These are phyloP conservation scores for Eciton burchellii DNA, from an alignment of 1,140 invertebrate genomes.

Conservation along the genomic window DNA sequence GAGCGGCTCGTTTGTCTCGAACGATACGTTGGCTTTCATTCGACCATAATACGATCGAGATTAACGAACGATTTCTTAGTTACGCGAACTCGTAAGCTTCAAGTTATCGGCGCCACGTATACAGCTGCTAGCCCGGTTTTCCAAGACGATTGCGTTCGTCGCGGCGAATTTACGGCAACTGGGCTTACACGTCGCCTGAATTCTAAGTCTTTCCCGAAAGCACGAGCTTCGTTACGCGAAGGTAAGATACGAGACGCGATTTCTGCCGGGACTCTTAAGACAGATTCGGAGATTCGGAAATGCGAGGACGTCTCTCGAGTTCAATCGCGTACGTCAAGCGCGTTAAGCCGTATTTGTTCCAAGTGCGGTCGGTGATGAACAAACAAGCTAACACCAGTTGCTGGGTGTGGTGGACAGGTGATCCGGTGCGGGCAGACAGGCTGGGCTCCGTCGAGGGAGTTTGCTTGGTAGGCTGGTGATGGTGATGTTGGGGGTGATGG, in stretches of 20 bases:
- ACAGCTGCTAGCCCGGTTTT: background rate
- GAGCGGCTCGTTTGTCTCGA: slow-evolving; percentile 14
- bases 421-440: slow-evolving; percentile 68
- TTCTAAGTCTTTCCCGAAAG: slow-evolving; percentile 10
- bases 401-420: slow-evolving; percentile 76
- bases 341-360: slow-evolving; percentile 82
- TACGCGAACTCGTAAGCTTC: background rate
- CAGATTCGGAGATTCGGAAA: too few relatives aligned
- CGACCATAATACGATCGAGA: background rate
- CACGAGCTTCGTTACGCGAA: background rate
- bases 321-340: slow-evolving; percentile 4
- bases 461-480: slow-evolving; percentile 44
- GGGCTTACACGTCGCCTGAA: background rate
- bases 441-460: slow-evolving; percentile 56
- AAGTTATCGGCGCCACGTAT: background rate
- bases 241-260: too few relatives aligned
- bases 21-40: background rate
- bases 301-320: background rate
- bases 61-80: background rate
- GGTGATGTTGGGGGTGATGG: background rate
- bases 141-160: slow-evolving; percentile 6
- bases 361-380: slow-evolving; percentile 82
- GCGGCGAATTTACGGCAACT: slow-evolving; percentile 11
- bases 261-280: too few relatives aligned
- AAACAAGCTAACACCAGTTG: slow-evolving; percentile 85